Conservation (phyloP, 2,113 vertebrate genomes). For the Eurystomus gularis region DNA sequence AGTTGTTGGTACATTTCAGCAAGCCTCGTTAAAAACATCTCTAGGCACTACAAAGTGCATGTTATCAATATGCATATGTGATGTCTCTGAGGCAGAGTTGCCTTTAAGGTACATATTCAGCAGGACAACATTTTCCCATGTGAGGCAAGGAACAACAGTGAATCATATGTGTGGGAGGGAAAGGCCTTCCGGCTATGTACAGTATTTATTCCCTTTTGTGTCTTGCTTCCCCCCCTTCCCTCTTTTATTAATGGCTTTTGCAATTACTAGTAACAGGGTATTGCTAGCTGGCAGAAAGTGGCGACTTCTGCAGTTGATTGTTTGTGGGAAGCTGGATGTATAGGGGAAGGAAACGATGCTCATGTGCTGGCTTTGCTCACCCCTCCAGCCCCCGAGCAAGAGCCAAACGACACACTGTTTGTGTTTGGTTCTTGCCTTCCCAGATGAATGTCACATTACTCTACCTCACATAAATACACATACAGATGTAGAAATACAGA, state of each 20-base stretch:
- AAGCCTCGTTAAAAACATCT: slow-evolving; percentile 81
- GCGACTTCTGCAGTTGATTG: slow-evolving; percentile 44
- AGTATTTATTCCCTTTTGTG: slow-evolving; percentile 77
- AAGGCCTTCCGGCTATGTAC: slow-evolving; percentile 76
- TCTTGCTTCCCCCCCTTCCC: slow-evolving; percentile 57
- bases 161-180: slow-evolving; percentile 83
- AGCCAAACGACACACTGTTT: not conserved
- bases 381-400: not conserved
- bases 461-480: slow-evolving; percentile 22
- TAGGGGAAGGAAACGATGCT: not conserved
- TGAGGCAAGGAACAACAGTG: slow-evolving; percentile 79
- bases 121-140: slow-evolving; percentile 82
- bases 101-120: slow-evolving; percentile 82
- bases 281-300: slow-evolving; percentile 66
- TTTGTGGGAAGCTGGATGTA: not conserved
- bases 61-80: slow-evolving; percentile 85
- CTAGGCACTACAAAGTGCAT: slow-evolving; percentile 79
- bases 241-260: slow-evolving; percentile 79
- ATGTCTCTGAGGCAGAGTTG: slow-evolving; percentile 81
- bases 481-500: not conserved
- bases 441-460: not conserved
- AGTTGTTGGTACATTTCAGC: slow-evolving; percentile 76
- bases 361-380: not conserved
- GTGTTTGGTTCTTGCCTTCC: not conserved
- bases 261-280: slow-evolving; percentile 75